Evolutionary conservation across 2,797 vertebrate genomes (phyloP).

Genomic region (Malurus leucopterus): DNA sequence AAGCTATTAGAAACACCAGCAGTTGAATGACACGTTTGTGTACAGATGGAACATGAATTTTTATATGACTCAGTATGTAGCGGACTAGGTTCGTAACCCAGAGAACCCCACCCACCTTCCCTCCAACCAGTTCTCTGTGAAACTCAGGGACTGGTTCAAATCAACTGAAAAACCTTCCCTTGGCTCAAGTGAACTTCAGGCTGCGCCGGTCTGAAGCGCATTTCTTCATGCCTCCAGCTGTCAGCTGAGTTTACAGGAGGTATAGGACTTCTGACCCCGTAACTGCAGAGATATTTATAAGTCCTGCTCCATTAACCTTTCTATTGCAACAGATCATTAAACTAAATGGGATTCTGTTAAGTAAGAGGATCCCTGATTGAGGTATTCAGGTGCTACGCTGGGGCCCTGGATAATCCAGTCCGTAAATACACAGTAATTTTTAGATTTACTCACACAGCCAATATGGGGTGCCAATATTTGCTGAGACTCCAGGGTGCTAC

Average conservation of each 20-base stretch:
- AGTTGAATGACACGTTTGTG: slow-evolving; percentile 50
- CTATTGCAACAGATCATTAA: not conserved
- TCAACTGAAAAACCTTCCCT: not conserved
- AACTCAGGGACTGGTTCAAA: not conserved
- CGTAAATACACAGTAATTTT: not conserved
- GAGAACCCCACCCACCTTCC: not conserved
- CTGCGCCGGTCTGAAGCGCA: not conserved
- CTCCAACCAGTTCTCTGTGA: not conserved
- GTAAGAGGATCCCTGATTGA: not conserved
- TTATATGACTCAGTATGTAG: slow-evolving; percentile 34
- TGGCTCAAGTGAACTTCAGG: not conserved
- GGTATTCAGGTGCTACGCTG: not conserved
- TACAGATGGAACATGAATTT: slow-evolving; percentile 53
- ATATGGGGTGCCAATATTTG: not conserved
- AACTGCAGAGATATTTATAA: not conserved
- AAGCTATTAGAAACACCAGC: slow-evolving; percentile 54
- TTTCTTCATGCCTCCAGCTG: not conserved
- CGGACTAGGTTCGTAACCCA: not conserved
- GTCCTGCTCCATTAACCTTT: not conserved
- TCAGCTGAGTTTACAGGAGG: not conserved
- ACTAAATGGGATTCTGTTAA: not conserved
- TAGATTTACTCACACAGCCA: not conserved
- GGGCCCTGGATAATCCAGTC: not conserved
- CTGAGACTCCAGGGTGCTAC: not conserved
- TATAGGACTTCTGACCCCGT: not conserved